phyloP scores from a whole-genome alignment of 2,797 vertebrate genomes.

The Darevskia nairensis region DNA sequence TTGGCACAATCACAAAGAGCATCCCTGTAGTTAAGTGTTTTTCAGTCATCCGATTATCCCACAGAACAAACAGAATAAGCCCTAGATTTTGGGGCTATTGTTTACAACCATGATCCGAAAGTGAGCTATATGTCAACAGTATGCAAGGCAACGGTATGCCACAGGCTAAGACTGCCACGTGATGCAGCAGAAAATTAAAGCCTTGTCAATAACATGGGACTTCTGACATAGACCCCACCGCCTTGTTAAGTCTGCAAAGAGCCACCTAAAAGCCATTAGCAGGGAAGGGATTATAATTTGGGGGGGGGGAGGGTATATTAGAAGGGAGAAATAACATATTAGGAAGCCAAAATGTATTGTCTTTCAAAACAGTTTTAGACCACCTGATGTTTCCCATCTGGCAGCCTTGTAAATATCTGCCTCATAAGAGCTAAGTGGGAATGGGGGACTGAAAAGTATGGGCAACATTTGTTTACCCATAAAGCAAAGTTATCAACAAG shows the following conservation, averaged over 20 bases:
- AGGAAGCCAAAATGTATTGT: not conserved
- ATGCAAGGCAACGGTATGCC: too few species aligned
- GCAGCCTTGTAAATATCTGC: slow-evolving; percentile 10
- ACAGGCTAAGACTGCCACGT: not conserved
- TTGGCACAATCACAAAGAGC: not conserved
- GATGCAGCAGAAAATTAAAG: not conserved
- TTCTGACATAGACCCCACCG: not conserved
- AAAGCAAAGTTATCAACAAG: not conserved
- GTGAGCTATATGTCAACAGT: not conserved
- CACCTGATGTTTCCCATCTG: slow-evolving; percentile 26
- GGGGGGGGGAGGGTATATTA: not conserved
- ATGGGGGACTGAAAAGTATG: not conserved
- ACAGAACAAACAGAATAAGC: not conserved
- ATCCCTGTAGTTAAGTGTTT: not conserved
- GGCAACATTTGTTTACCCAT: not conserved
- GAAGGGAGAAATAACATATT: not conserved
- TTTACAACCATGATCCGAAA: not conserved
- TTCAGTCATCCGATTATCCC: not conserved
- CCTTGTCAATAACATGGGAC: not conserved
- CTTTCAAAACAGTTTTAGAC: slow-evolving; percentile 10
- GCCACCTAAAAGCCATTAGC: not conserved
- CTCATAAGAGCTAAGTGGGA: not conserved
- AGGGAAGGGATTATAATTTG: not conserved
- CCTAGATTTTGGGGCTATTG: not conserved
- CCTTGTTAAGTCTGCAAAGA: not conserved